These are phyloP conservation scores for Phoebastria nigripes DNA, from an alignment of 2,797 vertebrate genomes.

Conservation along the genomic window DNA sequence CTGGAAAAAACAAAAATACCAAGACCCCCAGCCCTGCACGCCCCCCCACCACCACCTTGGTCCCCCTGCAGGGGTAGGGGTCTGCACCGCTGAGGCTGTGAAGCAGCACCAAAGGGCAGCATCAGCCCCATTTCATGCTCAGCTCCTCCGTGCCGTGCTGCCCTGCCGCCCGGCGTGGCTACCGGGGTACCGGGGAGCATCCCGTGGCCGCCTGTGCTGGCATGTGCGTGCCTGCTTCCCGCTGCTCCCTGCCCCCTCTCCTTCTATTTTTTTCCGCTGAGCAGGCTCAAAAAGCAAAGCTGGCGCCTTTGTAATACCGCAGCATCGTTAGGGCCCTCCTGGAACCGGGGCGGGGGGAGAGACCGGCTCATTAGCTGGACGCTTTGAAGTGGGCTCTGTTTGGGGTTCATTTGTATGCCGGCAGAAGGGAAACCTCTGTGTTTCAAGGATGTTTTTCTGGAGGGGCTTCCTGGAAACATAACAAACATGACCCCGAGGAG, in stretches of 20 bases:
- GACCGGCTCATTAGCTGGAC: slow-evolving; percentile 34
- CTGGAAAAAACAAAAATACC: background rate
- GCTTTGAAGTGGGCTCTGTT: slow-evolving; percentile 60
- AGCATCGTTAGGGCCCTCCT: slow-evolving; percentile 43
- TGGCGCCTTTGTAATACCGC: background rate
- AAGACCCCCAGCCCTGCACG: background rate
- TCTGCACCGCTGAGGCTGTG: background rate
- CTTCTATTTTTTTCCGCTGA: background rate
- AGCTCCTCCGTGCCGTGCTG: fast-evolving
- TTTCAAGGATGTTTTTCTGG: slow-evolving; percentile 58
- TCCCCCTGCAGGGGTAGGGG: fast-evolving
- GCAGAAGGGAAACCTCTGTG: slow-evolving; percentile 63
- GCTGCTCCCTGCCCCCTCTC: slow-evolving; percentile 15
- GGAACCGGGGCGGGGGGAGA: background rate
- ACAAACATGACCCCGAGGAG: slow-evolving; percentile 47
- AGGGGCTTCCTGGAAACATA: slow-evolving; percentile 52
- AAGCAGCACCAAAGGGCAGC: background rate
- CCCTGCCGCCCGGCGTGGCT: fast-evolving
- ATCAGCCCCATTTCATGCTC: fast-evolving
- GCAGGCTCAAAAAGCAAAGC: slow-evolving; percentile 1
- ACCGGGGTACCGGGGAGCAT: background rate
- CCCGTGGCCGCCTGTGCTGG: background rate
- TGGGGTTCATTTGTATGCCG: slow-evolving; percentile 58
- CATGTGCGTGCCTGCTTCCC: background rate
- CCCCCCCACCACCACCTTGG: fast-evolving